Percentiles rank a stretch among this genome's conserved stretches.
Conservation (phyloP, 2,888 invertebrate species). For the Selenia dentaria region DNA sequence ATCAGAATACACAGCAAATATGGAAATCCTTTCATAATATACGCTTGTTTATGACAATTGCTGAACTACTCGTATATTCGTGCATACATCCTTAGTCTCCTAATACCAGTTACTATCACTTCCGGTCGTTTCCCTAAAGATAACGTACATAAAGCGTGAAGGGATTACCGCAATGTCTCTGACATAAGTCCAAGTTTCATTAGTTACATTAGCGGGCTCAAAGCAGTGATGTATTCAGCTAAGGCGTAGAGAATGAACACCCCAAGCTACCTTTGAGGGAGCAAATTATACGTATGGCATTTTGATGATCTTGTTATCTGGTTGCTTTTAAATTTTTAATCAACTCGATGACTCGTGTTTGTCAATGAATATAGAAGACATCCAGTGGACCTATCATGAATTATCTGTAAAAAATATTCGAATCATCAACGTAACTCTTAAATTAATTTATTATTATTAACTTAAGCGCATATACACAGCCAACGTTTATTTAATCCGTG, state of each 20-base stretch:
- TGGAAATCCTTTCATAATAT: constrained; percentile 13
- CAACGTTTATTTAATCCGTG: too few species aligned
- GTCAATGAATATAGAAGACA: too few species aligned
- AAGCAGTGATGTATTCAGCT: constrained; percentile 21
- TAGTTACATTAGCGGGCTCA: constrained; percentile 53
- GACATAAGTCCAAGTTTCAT: constrained; percentile 58
- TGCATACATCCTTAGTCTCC: constrained; percentile 2
- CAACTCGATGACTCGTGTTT: too few species aligned
- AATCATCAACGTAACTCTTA: too few species aligned
- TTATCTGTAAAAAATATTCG: too few species aligned
- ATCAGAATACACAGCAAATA: neutral
- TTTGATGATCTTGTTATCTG: too few species aligned
- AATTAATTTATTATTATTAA: too few species aligned
- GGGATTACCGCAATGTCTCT: constrained; percentile 48
- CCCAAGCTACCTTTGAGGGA: too few species aligned
- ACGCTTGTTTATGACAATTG: constrained; percentile 11
- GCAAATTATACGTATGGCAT: too few species aligned
- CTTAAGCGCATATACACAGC: too few species aligned
- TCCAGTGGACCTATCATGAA: too few species aligned
- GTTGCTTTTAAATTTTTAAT: too few species aligned
- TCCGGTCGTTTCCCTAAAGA: constrained; percentile 40
- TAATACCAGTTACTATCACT: constrained; percentile 19
- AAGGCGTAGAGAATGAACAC: neutral
- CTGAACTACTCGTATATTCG: constrained; percentile 10
- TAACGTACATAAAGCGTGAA: constrained; percentile 36